Evolutionary conservation across 2,797 vertebrate species (phyloP), one percentile per base, ranked within the genome.

Genomic region (Coilia nasus): DNA sequence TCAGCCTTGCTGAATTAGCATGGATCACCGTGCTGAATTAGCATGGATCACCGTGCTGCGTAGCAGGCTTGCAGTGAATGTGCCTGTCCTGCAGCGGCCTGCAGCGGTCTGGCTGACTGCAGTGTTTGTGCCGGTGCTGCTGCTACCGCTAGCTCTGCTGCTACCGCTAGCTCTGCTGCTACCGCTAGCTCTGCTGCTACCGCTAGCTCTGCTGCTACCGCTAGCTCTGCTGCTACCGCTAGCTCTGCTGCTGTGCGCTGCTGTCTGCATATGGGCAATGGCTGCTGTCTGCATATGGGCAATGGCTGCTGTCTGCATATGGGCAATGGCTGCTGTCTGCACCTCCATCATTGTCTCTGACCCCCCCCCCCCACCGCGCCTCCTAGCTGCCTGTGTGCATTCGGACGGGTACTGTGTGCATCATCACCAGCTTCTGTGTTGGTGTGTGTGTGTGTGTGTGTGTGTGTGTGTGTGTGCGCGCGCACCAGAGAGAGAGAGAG

Each of bases 101-200:
- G 62, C 23, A 62, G 60, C 4, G 15, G 19, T 23, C 60, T 14
- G 28, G 62, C 62, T 67, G 64, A 28, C 28, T 71, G 35, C 67
- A 41, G 28, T 78, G 71, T 78, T 78, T 78, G 82, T 59, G 19
- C 86, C 60, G 23, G 2, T 83, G 6, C 35, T 57, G 82, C 31
- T 31, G 23, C 50, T 56, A 0, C 25, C 59, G 44, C 31, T 47
- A 0, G 3, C 11, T 11, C n/a, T 75, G 9, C 35, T 41, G 35
- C 35, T 41, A 41, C 35, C 9, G 50, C 50, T 54, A 54, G 50
- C 5, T 41, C 0, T 59, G 57, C 57, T 64, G 23, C n/a, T 67
- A n/a, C n/a, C n/a, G n/a, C n/a, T n/a, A n/a, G n/a, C n/a, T n/a
- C n/a, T n/a, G n/a, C 35, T 41, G 35, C 35, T 41, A 41, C 35